Percentiles rank a stretch among this genome's conserved stretches.
These are phyloP conservation scores for Lathronympha strigana DNA, from an alignment of 2,888 invertebrate species.

Conservation along the genomic window DNA sequence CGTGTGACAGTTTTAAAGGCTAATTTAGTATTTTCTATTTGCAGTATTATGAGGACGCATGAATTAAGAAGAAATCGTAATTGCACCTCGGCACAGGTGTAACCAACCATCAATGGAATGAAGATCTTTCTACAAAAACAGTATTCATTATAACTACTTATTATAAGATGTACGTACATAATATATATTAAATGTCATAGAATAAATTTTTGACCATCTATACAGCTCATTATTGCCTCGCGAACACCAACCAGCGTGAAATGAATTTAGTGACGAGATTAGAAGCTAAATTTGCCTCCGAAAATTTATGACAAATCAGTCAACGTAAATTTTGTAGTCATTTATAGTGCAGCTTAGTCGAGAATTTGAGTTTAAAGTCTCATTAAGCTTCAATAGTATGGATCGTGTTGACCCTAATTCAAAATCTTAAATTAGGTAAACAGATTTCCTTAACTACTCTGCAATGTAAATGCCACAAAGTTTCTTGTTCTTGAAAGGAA, in stretches of 20 bases:
- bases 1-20: no score
- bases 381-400: no score
- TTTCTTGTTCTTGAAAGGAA: neutral
- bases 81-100: constrained; percentile 63
- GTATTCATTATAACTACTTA: constrained; percentile 79
- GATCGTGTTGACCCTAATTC: no score
- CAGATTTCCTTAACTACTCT: neutral
- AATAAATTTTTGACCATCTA: constrained; percentile 55
- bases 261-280: neutral
- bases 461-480: neutral
- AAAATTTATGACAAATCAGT: neutral
- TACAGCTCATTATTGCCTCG: constrained; percentile 69
- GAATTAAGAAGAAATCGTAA: constrained; percentile 59
- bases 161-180: constrained; percentile 61
- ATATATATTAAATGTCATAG: constrained; percentile 47
- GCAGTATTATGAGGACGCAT: constrained; percentile 70
- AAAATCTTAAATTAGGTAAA: neutral
- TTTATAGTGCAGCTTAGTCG: neutral
- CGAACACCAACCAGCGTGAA: constrained; percentile 54
- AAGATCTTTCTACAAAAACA: constrained; percentile 81
- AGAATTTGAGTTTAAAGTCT: no score
- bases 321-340: neutral
- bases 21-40: constrained; percentile 50
- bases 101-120: constrained; percentile 71
- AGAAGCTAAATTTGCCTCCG: neutral